Percentiles rank a stretch among this genome's conserved stretches.
phyloP scores from a whole-genome alignment of 2,113 vertebrate genomes.

The Meles meles region DNA sequence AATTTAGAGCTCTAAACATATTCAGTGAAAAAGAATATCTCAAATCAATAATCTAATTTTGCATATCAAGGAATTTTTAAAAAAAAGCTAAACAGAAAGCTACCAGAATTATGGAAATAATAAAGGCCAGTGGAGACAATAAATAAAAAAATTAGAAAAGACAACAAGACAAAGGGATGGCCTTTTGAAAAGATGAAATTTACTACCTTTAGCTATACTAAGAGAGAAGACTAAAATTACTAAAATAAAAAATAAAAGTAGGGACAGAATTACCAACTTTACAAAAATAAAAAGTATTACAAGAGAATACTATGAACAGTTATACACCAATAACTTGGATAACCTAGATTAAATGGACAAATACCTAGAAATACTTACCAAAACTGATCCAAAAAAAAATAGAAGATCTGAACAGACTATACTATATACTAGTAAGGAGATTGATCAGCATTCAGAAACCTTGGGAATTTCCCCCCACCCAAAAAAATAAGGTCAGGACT shows the following conservation, averaged over 20 bases:
- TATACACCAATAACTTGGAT: not conserved
- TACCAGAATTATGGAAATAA: not conserved
- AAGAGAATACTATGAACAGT: not conserved
- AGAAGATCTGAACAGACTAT: not conserved
- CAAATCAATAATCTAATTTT: not conserved
- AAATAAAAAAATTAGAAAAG: not conserved
- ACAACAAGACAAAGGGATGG: not conserved
- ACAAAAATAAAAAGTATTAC: not conserved
- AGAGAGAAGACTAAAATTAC: not conserved
- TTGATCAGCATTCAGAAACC: not conserved
- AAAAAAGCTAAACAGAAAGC: not conserved
- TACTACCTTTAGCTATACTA: not conserved
- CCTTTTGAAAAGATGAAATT: not conserved
- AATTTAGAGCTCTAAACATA: not conserved
- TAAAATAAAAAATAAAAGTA: not conserved
- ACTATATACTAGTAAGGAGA: constrained; percentile 1
- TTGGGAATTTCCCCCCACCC: not conserved
- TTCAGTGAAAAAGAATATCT: not conserved
- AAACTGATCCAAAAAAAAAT: not conserved
- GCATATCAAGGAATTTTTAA: not conserved
- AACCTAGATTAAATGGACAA: not conserved
- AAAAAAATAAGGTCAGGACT: not conserved
- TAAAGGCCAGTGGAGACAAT: not conserved
- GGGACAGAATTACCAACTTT: not conserved
- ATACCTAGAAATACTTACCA: not conserved